phyloP scores from a whole-genome alignment of 2,888 invertebrate genomes.

The Zelleria hepariella region DNA sequence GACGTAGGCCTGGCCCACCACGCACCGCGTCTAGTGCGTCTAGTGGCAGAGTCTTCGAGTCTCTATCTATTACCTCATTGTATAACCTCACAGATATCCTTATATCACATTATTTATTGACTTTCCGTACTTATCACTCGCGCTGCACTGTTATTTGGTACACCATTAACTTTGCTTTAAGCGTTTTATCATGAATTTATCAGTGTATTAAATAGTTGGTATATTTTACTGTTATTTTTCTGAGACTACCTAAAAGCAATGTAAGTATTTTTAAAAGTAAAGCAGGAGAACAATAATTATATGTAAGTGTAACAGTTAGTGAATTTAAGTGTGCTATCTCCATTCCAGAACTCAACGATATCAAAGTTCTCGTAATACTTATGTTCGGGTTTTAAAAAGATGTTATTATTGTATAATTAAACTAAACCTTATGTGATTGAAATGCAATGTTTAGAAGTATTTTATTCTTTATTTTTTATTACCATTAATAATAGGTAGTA shows the following conservation, averaged over 20 bases:
- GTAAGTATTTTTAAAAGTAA: constrained; percentile 62
- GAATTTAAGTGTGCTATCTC: constrained; percentile 73
- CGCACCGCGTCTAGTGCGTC: constrained; percentile 16
- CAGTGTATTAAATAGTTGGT: constrained; percentile 60
- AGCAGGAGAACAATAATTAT: constrained; percentile 72
- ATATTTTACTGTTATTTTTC: constrained; percentile 69
- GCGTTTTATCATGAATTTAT: constrained; percentile 59
- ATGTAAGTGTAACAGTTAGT: constrained; percentile 72
- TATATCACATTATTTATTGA: constrained; percentile 45
- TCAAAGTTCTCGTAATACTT: constrained; percentile 69
- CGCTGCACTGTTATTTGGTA: constrained; percentile 70
- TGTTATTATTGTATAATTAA: constrained; percentile 71
- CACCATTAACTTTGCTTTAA: constrained; percentile 49
- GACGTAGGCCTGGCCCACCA: constrained; percentile 7
- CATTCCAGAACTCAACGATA: constrained; percentile 72
- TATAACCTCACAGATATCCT: constrained; percentile 55
- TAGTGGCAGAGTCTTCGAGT: not conserved
- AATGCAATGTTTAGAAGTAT: constrained; percentile 74
- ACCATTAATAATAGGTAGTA: constrained; percentile 72
- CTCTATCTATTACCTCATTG: constrained; percentile 58
- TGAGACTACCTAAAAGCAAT: constrained; percentile 68
- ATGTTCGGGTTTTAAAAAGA: constrained; percentile 69
- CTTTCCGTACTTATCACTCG: constrained; percentile 57
- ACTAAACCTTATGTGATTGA: constrained; percentile 73
- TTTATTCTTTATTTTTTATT: constrained; percentile 73